phyloP scores from a whole-genome alignment of 2,888 invertebrate species.

The Cephalotes varians region DNA sequence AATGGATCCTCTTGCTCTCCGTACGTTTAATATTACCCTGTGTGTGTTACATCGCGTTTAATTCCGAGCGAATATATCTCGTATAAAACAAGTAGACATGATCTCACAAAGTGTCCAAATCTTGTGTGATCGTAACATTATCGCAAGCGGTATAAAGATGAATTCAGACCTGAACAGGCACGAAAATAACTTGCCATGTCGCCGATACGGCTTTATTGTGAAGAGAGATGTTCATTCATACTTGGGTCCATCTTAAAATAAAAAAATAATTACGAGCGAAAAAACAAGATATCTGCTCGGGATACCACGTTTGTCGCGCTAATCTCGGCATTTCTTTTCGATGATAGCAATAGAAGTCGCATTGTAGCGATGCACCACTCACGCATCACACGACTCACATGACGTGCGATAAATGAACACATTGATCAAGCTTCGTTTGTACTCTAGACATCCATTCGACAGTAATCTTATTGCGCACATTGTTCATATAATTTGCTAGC shows the following conservation, averaged over 20 bases:
- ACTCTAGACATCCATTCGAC: conserved; percentile 14
- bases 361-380: neutral
- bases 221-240: neutral
- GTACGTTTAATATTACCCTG: conserved; percentile 25
- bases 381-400: neutral
- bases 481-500: neutral
- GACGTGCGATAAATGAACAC: conserved; percentile 39
- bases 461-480: neutral
- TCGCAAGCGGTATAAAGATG: neutral
- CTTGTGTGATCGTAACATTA: neutral
- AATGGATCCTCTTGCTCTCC: neutral
- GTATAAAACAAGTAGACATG: neutral
- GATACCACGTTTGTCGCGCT: neutral
- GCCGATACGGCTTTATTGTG: neutral
- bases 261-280: neutral
- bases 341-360: conserved; percentile 2
- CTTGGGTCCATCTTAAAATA: neutral
- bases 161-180: neutral
- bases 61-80: neutral
- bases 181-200: neutral
- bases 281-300: neutral
- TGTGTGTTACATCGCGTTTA: neutral
- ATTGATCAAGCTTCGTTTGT: conserved; percentile 40
- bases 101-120: neutral
- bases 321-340: neutral